These are phyloP conservation scores for Spea multiplicata DNA, from an alignment of 2,113 vertebrate species.

Conservation along the genomic window DNA sequence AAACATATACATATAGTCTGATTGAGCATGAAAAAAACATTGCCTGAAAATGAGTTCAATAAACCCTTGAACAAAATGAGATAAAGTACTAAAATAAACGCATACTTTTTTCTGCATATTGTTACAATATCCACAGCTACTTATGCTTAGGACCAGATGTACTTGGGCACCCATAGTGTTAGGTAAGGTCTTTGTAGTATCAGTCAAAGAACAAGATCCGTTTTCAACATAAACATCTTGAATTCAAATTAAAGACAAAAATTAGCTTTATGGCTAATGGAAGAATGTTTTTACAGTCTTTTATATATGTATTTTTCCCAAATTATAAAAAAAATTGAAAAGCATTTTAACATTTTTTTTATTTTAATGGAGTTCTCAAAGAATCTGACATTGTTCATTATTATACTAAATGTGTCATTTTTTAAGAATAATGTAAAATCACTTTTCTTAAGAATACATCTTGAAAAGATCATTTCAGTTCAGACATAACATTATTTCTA, in stretches of 20 bases:
- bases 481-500: background rate
- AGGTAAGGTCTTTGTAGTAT: background rate
- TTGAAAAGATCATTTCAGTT: constrained; percentile 16
- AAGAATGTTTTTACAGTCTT: constrained; percentile 31
- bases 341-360: constrained; percentile 30
- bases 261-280: constrained; percentile 28
- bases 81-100: too few species aligned
- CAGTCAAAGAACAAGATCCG: background rate
- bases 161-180: background rate
- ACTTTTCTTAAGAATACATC: background rate
- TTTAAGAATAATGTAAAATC: constrained; percentile 8
- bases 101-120: too few species aligned
- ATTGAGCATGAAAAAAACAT: too few species aligned
- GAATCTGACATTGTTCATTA: constrained; percentile 25
- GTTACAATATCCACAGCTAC: too few species aligned
- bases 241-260: background rate
- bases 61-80: too few species aligned
- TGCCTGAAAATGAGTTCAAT: too few species aligned
- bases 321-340: constrained; percentile 31
- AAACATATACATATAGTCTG: too few species aligned
- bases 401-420: constrained; percentile 33
- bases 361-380: constrained; percentile 33
- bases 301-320: constrained; percentile 33
- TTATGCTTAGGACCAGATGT: too few species aligned
- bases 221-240: background rate